A percentile compares a stretch with the other conserved stretches of the same genome.
phyloP scores from a whole-genome alignment of 2,888 invertebrate genomes.

The Elmis aenea region DNA sequence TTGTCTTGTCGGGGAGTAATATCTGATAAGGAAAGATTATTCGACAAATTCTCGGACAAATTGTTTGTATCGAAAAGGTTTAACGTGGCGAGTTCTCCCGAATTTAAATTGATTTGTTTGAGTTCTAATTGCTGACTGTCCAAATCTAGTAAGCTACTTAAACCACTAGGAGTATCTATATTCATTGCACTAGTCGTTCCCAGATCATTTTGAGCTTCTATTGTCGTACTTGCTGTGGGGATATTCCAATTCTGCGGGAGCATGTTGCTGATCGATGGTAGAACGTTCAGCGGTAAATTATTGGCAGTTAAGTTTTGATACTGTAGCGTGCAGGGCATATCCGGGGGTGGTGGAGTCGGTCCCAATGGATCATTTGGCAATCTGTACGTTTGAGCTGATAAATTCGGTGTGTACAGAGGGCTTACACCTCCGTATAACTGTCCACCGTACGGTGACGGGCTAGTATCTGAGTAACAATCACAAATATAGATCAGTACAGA shows the following conservation, averaged over 20 bases:
- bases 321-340: conserved; percentile 7
- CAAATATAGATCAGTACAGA: too few species aligned
- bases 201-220: conserved; percentile 10
- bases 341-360: conserved; percentile 18
- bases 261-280: conserved; percentile 16
- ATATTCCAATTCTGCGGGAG: conserved; percentile 22
- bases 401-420: conserved; percentile 25
- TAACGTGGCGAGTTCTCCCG: conserved; percentile 41
- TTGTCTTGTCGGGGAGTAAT: conserved; percentile 29
- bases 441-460: conserved; percentile 34
- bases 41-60: conserved; percentile 48
- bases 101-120: conserved; percentile 41
- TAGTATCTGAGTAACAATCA: conserved; percentile 25
- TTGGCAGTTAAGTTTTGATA: conserved; percentile 4
- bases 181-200: conserved; percentile 17
- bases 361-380: conserved; percentile 15
- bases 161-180: conserved; percentile 26
- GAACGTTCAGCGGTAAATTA: conserved; percentile 6
- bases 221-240: conserved; percentile 7
- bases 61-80: conserved; percentile 39
- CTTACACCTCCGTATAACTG: conserved; percentile 26
- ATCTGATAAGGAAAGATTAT: conserved; percentile 49
- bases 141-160: conserved; percentile 42
- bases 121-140: conserved; percentile 48
- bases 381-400: conserved; percentile 20